These are phyloP conservation scores for Dysmachus trigonus DNA, from an alignment of 2,888 invertebrate genomes.

Conservation along the genomic window DNA sequence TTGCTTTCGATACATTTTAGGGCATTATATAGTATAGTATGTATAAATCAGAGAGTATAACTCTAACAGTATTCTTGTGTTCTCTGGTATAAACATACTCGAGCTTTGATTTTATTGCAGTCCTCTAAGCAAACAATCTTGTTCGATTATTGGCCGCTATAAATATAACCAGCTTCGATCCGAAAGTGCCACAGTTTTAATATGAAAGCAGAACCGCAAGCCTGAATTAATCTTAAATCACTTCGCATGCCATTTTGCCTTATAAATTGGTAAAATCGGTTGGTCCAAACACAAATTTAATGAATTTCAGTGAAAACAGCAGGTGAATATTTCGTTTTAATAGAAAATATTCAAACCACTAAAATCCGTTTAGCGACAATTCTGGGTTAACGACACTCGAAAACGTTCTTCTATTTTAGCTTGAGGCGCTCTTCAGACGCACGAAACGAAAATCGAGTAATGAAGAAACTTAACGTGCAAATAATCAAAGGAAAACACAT, in stretches of 20 bases:
- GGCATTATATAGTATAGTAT: no score
- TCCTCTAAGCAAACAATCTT: no score
- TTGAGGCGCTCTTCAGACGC: neutral
- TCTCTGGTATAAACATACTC: no score
- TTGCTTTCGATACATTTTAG: no score
- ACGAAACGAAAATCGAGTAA: neutral
- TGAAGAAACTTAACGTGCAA: neutral
- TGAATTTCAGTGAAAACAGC: neutral
- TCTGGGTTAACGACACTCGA: neutral
- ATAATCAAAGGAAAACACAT: constrained; percentile 10
- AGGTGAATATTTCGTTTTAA: neutral
- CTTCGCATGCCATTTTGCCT: neutral
- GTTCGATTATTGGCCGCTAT: no score
- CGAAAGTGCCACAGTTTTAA: no score
- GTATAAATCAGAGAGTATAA: no score
- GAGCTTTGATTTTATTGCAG: no score
- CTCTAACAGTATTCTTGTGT: no score
- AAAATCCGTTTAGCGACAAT: neutral
- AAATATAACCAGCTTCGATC: no score
- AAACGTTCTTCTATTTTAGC: neutral
- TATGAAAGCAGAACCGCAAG: neutral
- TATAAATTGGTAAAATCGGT: no score
- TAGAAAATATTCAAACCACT: neutral
- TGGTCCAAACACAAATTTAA: neutral
- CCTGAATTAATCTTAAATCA: neutral